Percentiles rank a stretch among this genome's conserved stretches.
These are phyloP conservation scores for Limenitis camilla DNA, from an alignment of 2,888 invertebrate genomes.

Conservation along the genomic window DNA sequence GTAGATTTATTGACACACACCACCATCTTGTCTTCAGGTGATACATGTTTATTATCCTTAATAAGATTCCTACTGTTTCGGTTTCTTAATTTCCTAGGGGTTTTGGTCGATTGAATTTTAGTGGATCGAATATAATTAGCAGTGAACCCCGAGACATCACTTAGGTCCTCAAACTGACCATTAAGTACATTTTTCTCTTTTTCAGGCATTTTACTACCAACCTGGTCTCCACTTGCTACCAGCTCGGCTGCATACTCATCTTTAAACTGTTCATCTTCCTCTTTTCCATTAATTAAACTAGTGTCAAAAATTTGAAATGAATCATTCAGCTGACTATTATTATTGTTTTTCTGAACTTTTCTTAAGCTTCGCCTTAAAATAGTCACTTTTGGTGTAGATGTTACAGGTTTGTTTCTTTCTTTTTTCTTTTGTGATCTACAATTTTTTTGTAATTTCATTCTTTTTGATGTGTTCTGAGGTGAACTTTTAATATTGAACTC, in stretches of 20 bases:
- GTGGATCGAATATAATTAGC: constrained; percentile 68
- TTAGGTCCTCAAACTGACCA: constrained; percentile 60
- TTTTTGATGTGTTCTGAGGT: constrained; percentile 45
- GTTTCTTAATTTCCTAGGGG: constrained; percentile 45
- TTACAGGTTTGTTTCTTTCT: constrained; percentile 51
- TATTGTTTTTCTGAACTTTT: constrained; percentile 43
- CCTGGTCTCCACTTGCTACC: constrained; percentile 21
- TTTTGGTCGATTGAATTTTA: constrained; percentile 51
- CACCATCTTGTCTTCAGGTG: constrained; percentile 39
- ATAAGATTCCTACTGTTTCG: constrained; percentile 45
- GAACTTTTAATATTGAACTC: constrained; percentile 58
- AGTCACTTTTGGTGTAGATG: constrained; percentile 53
- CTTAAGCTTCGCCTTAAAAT: constrained; percentile 51
- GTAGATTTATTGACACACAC: constrained; percentile 51
- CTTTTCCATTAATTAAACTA: constrained; percentile 33
- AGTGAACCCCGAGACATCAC: constrained; percentile 67
- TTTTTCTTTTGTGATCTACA: constrained; percentile 43
- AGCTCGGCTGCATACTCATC: constrained; percentile 32
- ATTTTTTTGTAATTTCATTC: constrained; percentile 38
- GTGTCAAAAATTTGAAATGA: constrained; percentile 45
- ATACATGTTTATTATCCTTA: constrained; percentile 38
- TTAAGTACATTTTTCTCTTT: constrained; percentile 35
- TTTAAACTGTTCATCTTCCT: constrained; percentile 2
- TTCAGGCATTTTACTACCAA: constrained; percentile 25
- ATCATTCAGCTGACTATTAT: constrained; percentile 40